Evolutionary conservation across 2,888 invertebrate genomes (phyloP).

Genomic region (Drepanosiphum platanoidis): DNA sequence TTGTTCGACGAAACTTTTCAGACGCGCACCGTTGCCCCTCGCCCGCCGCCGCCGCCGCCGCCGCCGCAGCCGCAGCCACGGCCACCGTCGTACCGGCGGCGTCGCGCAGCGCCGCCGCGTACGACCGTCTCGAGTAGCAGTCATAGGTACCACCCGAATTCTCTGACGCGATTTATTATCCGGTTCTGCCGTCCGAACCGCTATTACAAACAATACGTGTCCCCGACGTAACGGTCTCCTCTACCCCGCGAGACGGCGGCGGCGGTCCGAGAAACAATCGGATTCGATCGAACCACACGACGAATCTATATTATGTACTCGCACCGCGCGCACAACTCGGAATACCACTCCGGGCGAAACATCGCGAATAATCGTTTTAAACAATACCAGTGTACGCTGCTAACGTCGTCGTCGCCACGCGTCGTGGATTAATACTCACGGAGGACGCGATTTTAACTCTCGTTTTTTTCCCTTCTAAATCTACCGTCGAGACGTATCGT

Average conservation of each 20-base stretch:
- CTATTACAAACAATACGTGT: background rate
- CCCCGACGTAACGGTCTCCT: conserved; percentile 45
- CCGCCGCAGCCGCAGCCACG: background rate
- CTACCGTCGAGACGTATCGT: too few species aligned
- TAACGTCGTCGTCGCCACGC: background rate
- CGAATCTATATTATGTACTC: background rate
- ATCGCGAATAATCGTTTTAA: background rate
- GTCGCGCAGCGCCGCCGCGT: background rate
- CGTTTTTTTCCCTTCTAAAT: background rate
- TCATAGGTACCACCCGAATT: too few species aligned
- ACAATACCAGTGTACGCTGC: too few species aligned
- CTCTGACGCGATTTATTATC: conserved; percentile 55
- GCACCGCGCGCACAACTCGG: background rate
- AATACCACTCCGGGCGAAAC: background rate
- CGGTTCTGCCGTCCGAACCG: conserved; percentile 23
- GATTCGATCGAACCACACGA: conserved; percentile 13
- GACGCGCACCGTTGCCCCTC: conserved; percentile 30
- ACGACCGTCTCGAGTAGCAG: conserved; percentile 34
- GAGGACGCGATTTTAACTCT: background rate
- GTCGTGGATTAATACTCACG: too few species aligned
- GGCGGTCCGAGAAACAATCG: conserved; percentile 44
- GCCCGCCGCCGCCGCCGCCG: background rate
- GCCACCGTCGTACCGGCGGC: background rate
- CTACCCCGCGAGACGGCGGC: conserved; percentile 19
- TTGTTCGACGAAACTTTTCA: conserved; percentile 54